A percentile compares a stretch with the other conserved stretches of the same genome.
phyloP scores from a whole-genome alignment of 2,113 vertebrate species.

The Semnopithecus entellus region DNA sequence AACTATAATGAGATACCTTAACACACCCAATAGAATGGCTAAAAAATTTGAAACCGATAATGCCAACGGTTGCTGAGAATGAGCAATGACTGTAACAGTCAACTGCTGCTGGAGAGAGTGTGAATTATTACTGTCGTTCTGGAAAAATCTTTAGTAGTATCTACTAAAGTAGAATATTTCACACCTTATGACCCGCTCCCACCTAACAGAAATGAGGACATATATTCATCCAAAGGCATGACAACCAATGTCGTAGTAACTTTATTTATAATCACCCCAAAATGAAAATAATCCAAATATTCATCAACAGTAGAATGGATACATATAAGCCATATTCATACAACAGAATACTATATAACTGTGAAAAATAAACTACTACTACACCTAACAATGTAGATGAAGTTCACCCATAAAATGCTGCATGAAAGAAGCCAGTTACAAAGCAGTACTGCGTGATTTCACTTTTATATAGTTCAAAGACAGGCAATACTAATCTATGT shows the following conservation, averaged over 20 bases:
- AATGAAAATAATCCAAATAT: background rate
- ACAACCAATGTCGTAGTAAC: background rate
- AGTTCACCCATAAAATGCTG: background rate
- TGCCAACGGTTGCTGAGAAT: background rate
- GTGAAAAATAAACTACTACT: background rate
- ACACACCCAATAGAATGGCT: background rate
- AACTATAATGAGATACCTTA: background rate
- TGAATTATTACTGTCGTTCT: background rate
- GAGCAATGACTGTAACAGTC: background rate
- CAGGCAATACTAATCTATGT: background rate
- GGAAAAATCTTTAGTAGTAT: background rate
- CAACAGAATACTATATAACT: background rate
- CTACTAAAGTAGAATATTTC: background rate
- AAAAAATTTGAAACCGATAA: background rate
- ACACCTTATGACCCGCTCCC: background rate
- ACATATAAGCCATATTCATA: background rate
- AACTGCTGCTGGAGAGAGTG: background rate
- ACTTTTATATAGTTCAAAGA: background rate
- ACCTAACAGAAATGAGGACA: background rate
- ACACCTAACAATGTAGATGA: background rate
- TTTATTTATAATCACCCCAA: background rate
- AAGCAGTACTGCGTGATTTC: background rate
- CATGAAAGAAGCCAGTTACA: background rate
- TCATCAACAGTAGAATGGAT: background rate
- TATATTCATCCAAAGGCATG: background rate